Base-by-base conservation (phyloP, 1,140 invertebrate genomes). In the Colletes gigas region DNA sequence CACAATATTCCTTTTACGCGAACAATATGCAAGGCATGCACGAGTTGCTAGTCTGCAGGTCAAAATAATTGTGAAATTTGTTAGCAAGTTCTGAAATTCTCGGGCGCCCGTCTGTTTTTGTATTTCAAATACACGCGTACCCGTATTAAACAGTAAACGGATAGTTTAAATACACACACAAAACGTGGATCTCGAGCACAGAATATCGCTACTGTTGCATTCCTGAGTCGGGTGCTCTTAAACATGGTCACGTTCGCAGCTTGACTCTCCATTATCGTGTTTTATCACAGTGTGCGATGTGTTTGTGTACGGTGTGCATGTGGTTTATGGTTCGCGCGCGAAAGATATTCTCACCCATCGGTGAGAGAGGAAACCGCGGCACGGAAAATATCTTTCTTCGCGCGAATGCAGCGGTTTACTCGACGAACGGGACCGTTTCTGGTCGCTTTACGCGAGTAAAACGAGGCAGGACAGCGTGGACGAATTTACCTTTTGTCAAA, bases 131-230 rank as follows among this genome's bases (percentile, higher is more conserved):
- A 30, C 30, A 30, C 30, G 30, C 30, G 30, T 30, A 30, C 30
- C 30, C 30, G 30, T 30, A 30, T 30, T 30, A 30, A 30, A 30
- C 2, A 0, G 30, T 30, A 30, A 30, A 30, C 2, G n/a, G n/a
- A n/a, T n/a, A n/a, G n/a, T n/a, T n/a, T n/a, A n/a, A n/a, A n/a
- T n/a, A n/a, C n/a, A n/a, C n/a, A n/a, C n/a, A n/a, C n/a, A n/a
- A n/a, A n/a, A n/a, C 30, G 30, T 30, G 30, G 44, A 44, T 44
- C 8, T 7, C 8, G 44, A 7, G 5, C 8, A 44, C 44, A 44
- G 47, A 44, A 41, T 62, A 76, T 44, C 41, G 21, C 30, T 76
- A 76, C 52, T 15, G 63, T 39, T 67, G 50, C 60, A 68, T 57
- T 54, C 19, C 30, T 47, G 8, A 30, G 21, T 67, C 74, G 14